Base-by-base conservation (phyloP, 2,888 invertebrate species). In the Scaptomyza caliginosa region DNA sequence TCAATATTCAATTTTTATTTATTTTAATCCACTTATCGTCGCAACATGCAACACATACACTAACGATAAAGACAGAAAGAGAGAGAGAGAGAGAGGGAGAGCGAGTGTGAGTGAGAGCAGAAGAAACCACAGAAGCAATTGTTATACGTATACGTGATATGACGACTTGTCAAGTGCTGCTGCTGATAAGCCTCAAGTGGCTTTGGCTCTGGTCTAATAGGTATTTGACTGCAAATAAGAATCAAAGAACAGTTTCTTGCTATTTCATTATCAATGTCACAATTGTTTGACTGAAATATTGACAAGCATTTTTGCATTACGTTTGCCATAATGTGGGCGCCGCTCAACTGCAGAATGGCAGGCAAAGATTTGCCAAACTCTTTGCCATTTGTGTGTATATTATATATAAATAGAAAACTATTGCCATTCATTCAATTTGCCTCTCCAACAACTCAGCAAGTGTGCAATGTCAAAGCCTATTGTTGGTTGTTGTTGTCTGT, bases 131-230 rank as follows among this genome's bases (percentile, higher is more conserved):
- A 8, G 16, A 4, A 4, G 19, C 57, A 13, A 13, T 17, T 32
- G 40, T 1, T 36, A 16, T 36, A 16, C 32, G 26, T 28, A 48
- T 42, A 49, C 30, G 19, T 55, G 49, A 60, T 67, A 68, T 51
- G 40, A 7, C 11, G 16, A 50, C 55, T 39, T 55, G 48, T 58
- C 40, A 58, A 72, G 72, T 72, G 58, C 24, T 28, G 58, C 24
- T 28, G 21, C 36, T 45, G 55, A 72, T 72, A 70, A 70, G 59
- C 30, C 34, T 64, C 39, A 58, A 68, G 68, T 68, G 58, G 45
- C 32, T 58, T n/a, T 24, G 39, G 28, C 24, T 42, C n/a, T n/a
- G n/a, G n/a, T n/a, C n/a, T n/a, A n/a, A 63, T 6, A 30, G 28
- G 34, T 67, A 45, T 63, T 66, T 40, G 21, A 51, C 40, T 36